Base-by-base conservation (phyloP, 2,888 invertebrate genomes). In the Bombylius discolor region DNA sequence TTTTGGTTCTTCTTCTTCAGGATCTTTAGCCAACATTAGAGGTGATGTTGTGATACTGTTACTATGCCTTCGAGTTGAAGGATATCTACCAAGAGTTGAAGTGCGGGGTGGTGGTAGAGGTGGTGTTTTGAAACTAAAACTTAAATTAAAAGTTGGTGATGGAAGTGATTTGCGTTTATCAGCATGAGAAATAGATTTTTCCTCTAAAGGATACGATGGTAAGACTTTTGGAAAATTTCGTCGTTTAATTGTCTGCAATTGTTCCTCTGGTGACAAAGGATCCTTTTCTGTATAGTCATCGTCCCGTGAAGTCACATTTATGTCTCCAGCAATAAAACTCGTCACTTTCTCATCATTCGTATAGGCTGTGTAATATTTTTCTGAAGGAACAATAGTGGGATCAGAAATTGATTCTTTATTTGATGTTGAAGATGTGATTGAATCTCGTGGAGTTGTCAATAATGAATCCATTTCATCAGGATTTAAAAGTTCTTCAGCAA, bases 191-290 rank as follows among this genome's bases (percentile, higher is more conserved):
- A 34, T 8, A 49, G 1, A 45, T n/a, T 46, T 46, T n/a, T 47
- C 52, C 52, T 56, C 42, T 54, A 57, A 49, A 53, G 59, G 34
- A 55, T 47, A 47, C 70, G 89, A 89, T n/a, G 90, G 90, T 42
- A 90, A 69, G 3, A 90, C 90, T 77, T 90, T 90, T 0, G 90
- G 90, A 67, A 84, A 90, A 68, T 89, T 90, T 62, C 87, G 77
- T 57, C 85, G 78, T 69, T 86, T 84, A 48, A 90, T 85, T 42
- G 84, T 82, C 59, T 80, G 75, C 53, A 89, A 68, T 1, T 88
- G 83, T 68, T 89, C 87, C 65, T 84, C 85, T 1, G 84, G 79
- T 8, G 81, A 81, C 47, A 84, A 68, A 5, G 76, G 72, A 13
- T 70, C 64, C 56, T 69, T 60, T 14, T 70, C 65, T 33, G 62